Conservation (phyloP, 2,113 vertebrate species). For the Prietella phreatophila region DNA sequence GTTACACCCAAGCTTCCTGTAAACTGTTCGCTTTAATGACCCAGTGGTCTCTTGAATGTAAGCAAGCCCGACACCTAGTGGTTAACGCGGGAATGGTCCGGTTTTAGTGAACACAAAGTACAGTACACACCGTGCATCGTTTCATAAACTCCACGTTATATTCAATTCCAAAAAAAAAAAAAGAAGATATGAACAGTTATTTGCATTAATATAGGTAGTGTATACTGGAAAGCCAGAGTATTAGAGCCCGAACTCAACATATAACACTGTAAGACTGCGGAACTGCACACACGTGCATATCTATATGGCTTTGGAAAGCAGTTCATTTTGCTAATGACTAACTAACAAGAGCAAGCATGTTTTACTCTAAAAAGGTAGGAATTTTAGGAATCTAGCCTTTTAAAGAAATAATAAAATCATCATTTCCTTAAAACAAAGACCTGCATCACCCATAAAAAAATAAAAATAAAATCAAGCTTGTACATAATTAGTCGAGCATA, state of each 20-base stretch:
- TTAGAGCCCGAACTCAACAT: slow-evolving; percentile 10
- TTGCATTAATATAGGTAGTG: slow-evolving; percentile 33
- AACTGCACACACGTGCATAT: slow-evolving; percentile 19
- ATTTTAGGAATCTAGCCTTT: slow-evolving; percentile 10
- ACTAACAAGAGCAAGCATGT: slow-evolving; percentile 5
- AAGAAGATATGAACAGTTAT: slow-evolving; percentile 20
- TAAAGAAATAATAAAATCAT: slow-evolving; percentile 21
- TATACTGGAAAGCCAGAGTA: slow-evolving; percentile 16
- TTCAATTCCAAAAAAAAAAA: slow-evolving; percentile 17
- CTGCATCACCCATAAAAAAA: slow-evolving; percentile 64
- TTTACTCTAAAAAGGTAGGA: neutral
- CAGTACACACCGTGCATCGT: neutral
- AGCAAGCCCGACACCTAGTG: slow-evolving; percentile 28
- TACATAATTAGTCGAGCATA: slow-evolving; percentile 48
- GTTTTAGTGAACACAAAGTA: neutral
- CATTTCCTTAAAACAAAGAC: slow-evolving; percentile 30
- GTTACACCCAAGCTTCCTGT: neutral
- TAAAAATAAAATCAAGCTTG: slow-evolving; percentile 52
- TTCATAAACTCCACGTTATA: slow-evolving; percentile 16
- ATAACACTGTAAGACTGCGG: slow-evolving; percentile 32
- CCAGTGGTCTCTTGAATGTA: neutral
- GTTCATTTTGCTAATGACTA: slow-evolving; percentile 17
- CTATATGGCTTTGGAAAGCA: slow-evolving; percentile 37
- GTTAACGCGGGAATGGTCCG: slow-evolving; percentile 1
- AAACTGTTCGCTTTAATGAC: neutral